These are phyloP conservation scores for Saccostrea glomerata DNA, from an alignment of 1,140 invertebrate species.

Conservation along the genomic window DNA sequence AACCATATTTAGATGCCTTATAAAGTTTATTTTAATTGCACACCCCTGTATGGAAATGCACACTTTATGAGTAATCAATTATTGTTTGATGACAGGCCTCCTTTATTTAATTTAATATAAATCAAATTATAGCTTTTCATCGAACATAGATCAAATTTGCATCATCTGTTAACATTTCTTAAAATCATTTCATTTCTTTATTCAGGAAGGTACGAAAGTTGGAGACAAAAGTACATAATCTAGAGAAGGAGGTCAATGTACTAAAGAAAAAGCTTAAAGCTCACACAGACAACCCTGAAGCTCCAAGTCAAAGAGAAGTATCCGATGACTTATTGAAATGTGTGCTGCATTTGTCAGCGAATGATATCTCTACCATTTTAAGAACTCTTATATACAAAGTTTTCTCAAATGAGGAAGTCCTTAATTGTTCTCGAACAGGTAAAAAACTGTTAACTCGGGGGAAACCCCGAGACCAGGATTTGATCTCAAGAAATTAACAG, in stretches of 20 bases:
- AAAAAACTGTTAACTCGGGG: not conserved
- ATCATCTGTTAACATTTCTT: not conserved
- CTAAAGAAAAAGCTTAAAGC: not conserved
- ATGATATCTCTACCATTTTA: not conserved
- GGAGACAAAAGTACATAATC: not conserved
- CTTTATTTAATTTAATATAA: no score
- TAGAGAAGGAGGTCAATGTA: not conserved
- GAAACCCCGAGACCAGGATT: not conserved
- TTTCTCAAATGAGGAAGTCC: not conserved
- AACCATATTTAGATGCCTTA: no score
- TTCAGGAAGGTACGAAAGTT: slow-evolving; percentile 13
- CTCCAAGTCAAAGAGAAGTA: not conserved
- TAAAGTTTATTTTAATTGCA: no score
- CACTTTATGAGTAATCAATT: no score
- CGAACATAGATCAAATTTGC: not conserved
- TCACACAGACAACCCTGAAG: not conserved
- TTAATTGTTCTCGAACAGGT: not conserved
- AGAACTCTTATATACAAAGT: not conserved
- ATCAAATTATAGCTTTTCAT: no score
- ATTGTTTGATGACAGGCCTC: no score
- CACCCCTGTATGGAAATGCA: no score
- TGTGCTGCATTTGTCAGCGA: not conserved
- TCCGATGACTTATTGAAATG: not conserved
- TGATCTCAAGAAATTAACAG: not conserved
- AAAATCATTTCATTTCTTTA: not conserved